A percentile compares a stretch with the other conserved stretches of the same genome.
phyloP scores from a whole-genome alignment of 2,113 vertebrate genomes.

The Lasiurus borealis region DNA sequence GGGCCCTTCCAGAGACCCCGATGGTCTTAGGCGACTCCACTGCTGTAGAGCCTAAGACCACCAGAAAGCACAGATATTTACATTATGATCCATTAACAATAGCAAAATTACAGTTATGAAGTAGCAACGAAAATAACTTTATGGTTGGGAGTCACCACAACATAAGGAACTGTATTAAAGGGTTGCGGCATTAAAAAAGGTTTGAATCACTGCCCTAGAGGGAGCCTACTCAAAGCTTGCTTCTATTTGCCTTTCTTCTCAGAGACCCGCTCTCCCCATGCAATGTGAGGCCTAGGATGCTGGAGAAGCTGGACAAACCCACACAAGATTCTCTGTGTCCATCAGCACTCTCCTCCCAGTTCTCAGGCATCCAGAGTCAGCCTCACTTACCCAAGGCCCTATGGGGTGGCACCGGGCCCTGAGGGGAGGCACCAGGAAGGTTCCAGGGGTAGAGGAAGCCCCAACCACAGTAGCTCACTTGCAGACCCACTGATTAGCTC shows the following conservation, averaged over 20 bases:
- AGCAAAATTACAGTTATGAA: no score
- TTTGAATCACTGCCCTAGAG: no score
- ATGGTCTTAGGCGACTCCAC: no score
- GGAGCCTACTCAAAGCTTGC: background rate
- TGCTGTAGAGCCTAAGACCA: no score
- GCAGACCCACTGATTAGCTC: background rate
- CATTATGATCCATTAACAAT: no score
- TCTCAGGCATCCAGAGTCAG: background rate
- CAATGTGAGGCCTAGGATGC: background rate
- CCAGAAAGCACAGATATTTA: no score
- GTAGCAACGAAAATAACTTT: no score
- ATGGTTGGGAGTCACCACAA: no score
- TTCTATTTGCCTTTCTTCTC: background rate
- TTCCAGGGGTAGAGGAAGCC: background rate
- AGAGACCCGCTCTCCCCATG: background rate
- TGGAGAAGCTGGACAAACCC: background rate
- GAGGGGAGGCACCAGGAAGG: background rate
- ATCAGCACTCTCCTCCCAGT: background rate
- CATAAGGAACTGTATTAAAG: no score
- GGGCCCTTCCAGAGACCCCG: background rate
- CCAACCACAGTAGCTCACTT: background rate
- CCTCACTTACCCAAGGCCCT: no score
- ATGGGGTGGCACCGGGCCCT: background rate
- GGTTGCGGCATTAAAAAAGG: no score
- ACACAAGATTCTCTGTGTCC: background rate